phyloP scores from a whole-genome alignment of 2,888 invertebrate species.

The Eupithecia insigniata region DNA sequence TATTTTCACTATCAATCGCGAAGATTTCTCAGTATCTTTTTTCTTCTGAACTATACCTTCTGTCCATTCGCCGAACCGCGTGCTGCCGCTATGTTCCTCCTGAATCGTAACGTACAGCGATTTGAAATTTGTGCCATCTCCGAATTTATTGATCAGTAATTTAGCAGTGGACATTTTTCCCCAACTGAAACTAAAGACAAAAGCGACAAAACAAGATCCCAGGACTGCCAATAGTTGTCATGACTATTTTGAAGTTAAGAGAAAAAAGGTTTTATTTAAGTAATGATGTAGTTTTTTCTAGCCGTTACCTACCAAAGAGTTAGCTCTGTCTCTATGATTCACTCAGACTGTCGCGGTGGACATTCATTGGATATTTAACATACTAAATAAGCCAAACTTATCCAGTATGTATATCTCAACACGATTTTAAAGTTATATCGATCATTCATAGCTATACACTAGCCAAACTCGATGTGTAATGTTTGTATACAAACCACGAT shows the following conservation, averaged over 20 bases:
- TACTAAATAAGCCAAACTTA: too few species aligned
- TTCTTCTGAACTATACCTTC: conserved; percentile 63
- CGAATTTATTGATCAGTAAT: conserved; percentile 77
- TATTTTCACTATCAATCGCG: conserved; percentile 74
- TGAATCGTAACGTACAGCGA: conserved; percentile 67
- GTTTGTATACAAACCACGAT: too few species aligned
- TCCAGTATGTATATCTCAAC: not conserved
- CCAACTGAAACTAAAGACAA: conserved; percentile 34
- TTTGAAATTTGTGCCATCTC: conserved; percentile 67
- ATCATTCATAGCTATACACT: too few species aligned
- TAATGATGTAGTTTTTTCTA: not conserved
- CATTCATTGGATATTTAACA: too few species aligned
- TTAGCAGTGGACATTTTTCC: conserved; percentile 74
- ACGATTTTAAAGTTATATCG: not conserved
- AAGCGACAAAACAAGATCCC: conserved; percentile 14
- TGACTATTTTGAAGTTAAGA: conserved; percentile 1
- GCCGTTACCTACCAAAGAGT: not conserved
- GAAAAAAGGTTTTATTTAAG: not conserved
- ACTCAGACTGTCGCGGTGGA: not conserved
- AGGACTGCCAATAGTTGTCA: conserved; percentile 20
- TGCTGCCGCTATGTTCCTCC: conserved; percentile 53
- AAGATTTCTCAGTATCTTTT: conserved; percentile 60
- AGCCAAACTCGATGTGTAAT: too few species aligned
- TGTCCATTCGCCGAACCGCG: conserved; percentile 69
- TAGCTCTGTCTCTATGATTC: not conserved